Percentiles rank a stretch among this genome's conserved stretches.
These are phyloP conservation scores for Nemurella pictetii DNA, from an alignment of 2,888 invertebrate species.

Conservation along the genomic window DNA sequence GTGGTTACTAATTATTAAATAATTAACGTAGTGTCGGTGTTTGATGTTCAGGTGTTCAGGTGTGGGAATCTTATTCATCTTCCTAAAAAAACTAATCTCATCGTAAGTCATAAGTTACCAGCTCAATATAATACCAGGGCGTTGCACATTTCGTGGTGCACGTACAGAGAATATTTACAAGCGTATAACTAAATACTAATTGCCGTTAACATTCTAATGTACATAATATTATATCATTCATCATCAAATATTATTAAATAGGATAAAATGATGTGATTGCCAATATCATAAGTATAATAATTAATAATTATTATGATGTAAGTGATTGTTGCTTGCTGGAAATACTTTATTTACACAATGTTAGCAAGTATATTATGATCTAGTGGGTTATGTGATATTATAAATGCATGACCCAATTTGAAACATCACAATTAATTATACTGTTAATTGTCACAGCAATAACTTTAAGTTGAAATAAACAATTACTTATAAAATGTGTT, in stretches of 20 bases:
- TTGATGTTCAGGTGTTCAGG: constrained; percentile 15
- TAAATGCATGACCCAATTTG: background rate
- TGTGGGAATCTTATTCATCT: constrained; percentile 18
- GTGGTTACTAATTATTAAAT: constrained; percentile 4
- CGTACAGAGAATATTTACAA: constrained; percentile 21
- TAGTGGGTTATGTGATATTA: background rate
- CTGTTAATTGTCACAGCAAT: constrained; percentile 35
- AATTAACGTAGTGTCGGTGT: constrained; percentile 9
- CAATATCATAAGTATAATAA: constrained; percentile 17
- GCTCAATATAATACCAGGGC: constrained; percentile 22
- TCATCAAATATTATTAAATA: constrained; percentile 11
- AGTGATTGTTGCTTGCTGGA: constrained; percentile 25
- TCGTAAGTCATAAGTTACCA: constrained; percentile 20
- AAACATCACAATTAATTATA: constrained; percentile 33
- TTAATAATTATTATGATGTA: constrained; percentile 5
- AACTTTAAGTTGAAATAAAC: constrained; percentile 33
- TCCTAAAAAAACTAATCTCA: background rate
- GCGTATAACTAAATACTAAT: background rate
- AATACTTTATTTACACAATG: constrained; percentile 27
- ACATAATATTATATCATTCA: constrained; percentile 18
- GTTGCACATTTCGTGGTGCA: background rate
- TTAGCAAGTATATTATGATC: constrained; percentile 27
- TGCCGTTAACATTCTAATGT: constrained; percentile 25
- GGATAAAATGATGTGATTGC: constrained; percentile 19
- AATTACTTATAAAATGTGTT: constrained; percentile 2